Evolutionary conservation across 1,140 invertebrate genomes (phyloP).

Genomic region (Lepidurus arcticus): DNA sequence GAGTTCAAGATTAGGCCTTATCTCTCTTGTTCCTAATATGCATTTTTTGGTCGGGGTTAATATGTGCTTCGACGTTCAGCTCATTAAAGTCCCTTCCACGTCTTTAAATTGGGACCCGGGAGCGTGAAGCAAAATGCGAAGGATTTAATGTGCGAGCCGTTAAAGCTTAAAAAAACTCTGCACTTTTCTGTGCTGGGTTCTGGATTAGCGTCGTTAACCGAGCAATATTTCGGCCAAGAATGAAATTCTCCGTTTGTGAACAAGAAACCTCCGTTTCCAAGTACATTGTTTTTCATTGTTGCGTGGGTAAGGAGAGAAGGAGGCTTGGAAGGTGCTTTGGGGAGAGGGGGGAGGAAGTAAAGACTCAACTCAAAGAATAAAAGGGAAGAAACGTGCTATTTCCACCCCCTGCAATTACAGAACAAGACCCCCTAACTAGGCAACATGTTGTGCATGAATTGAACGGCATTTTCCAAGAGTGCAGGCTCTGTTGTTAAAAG

Average conservation of each 20-base stretch:
- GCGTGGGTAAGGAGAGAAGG: neutral
- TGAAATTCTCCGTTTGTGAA: neutral
- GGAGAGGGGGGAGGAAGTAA: neutral
- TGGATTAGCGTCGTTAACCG: neutral
- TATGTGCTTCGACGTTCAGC: neutral
- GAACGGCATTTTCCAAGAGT: conserved; percentile 18
- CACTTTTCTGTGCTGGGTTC: neutral
- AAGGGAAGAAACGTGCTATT: neutral
- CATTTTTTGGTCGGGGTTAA: neutral
- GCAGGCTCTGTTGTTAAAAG: neutral
- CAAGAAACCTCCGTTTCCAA: neutral
- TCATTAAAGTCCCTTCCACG: neutral
- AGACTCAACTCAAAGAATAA: neutral
- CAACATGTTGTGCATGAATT: conserved; percentile 22
- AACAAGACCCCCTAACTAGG: conserved; percentile 6
- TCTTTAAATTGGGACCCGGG: neutral
- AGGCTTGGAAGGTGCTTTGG: neutral
- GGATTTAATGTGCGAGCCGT: neutral
- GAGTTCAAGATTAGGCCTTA: conserved; percentile 1
- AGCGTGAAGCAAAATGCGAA: neutral
- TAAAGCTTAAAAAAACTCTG: neutral
- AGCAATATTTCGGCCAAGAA: neutral
- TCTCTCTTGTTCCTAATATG: neutral
- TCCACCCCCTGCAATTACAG: conserved; percentile 17
- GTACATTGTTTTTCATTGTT: conserved; percentile 3